Base-by-base conservation (phyloP, 2,888 invertebrate species). In the Embidobia sp. region DNA sequence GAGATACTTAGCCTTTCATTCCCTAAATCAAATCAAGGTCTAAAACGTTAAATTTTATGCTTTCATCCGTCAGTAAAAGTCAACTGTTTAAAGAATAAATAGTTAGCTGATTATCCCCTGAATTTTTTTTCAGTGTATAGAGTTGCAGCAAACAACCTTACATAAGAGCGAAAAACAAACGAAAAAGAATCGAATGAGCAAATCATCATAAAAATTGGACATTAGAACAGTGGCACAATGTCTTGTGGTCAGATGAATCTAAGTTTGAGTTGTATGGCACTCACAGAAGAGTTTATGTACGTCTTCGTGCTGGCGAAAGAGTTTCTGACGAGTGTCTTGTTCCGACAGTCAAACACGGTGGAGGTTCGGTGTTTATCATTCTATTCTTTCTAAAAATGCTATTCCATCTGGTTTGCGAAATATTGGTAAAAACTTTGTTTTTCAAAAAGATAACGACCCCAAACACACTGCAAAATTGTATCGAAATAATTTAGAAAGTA, bases 401-500 rank as follows among this genome's bases (percentile, higher is more conserved):
- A 33, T 80, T 10, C 75, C 79, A 3, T 79, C 61, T 2, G 79
- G 70, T 10, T 15, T 33, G 5, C 27, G 69, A 31, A 10, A 75
- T 10, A 73, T 82, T 16, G 79, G 74, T 3, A 13, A 31, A 37
- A 61, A 57, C 10, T 82, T 84, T 15, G 37, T 59, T 27, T 74
- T 82, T 13, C 79, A 82, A 49, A 67, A 80, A 15, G 78, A 79
- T 13, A 82, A 80, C 31, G 78, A 73, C 66, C 80, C 80, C 0
- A 81, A 83, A 35, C 78, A 81, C 11, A 64, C 42, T 26, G 69
- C 69, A 0, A 44, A 61, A 31, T 15, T 80, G 4, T 82, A 78
- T 33, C 42, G 16, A 49, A 74, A 79, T 37, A 81, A 75, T 57
- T 48, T 78, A 10, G 8, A 22, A n/a, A 16, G 10, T 1, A 40